phyloP scores from a whole-genome alignment of 1,140 invertebrate genomes.

The Ganaspis sp. region DNA sequence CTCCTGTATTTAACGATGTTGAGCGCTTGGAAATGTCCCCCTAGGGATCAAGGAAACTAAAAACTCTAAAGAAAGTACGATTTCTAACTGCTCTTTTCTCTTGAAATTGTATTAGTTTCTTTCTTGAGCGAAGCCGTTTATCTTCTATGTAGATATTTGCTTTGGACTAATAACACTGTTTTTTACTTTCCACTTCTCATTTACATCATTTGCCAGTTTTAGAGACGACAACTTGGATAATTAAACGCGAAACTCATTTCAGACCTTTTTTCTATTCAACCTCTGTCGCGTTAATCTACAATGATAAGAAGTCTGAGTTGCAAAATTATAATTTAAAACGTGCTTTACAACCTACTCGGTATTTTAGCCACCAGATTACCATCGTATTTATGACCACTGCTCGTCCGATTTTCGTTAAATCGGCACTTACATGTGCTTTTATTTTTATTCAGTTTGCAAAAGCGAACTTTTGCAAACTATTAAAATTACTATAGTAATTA shows the following conservation, averaged over 20 bases:
- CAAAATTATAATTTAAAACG: too few species aligned
- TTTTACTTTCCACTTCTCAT: not conserved
- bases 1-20: not conserved
- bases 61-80: not conserved
- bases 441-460: too few species aligned
- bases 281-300: not conserved
- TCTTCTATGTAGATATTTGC: not conserved
- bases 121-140: not conserved
- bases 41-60: not conserved
- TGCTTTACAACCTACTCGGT: too few species aligned
- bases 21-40: not conserved
- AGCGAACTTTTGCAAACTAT: too few species aligned
- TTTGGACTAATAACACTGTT: not conserved
- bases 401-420: too few species aligned
- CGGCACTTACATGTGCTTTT: too few species aligned
- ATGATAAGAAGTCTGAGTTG: not conserved
- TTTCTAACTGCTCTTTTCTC: constrained; percentile 5
- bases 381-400: too few species aligned
- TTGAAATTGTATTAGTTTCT: not conserved
- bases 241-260: not conserved
- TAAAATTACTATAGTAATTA: too few species aligned
- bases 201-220: not conserved
- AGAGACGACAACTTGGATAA: not conserved
- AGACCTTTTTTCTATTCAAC: not conserved
- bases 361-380: too few species aligned